These are phyloP conservation scores for Euphydryas editha DNA, from an alignment of 2,888 invertebrate genomes.

Conservation along the genomic window DNA sequence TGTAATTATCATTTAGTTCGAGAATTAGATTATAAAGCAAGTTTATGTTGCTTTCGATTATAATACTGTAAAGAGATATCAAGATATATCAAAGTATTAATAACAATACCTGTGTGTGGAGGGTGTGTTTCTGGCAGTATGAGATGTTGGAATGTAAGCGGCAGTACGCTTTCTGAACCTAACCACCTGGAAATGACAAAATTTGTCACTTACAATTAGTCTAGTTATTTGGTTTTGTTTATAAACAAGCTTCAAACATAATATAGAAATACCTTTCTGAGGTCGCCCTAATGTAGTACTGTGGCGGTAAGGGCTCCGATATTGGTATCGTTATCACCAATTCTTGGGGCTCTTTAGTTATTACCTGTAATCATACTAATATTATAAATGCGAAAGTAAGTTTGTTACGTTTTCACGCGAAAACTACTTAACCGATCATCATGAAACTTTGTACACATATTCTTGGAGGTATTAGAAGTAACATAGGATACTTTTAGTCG, in stretches of 20 bases:
- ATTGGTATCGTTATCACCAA: constrained; percentile 98
- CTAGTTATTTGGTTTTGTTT: too few species aligned
- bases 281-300: constrained; percentile 94
- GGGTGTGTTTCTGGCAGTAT: constrained; percentile 96
- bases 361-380: constrained; percentile 79
- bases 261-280: constrained; percentile 88
- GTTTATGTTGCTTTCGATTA: neutral
- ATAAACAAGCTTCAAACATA: too few species aligned
- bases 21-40: neutral
- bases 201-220: neutral
- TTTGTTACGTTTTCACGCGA: too few species aligned
- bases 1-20: neutral
- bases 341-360: constrained; percentile 89
- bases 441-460: too few species aligned
- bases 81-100: neutral
- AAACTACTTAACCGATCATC: too few species aligned
- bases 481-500: too few species aligned
- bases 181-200: constrained; percentile 76
- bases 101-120: constrained; percentile 90
- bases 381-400: too few species aligned
- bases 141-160: constrained; percentile 91
- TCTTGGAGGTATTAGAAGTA: too few species aligned
- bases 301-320: constrained; percentile 94
- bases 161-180: constrained; percentile 83
- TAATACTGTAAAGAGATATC: neutral